A percentile compares a stretch with the other conserved stretches of the same genome.
Conservation (phyloP, 2,113 vertebrate genomes). For the Apodemus sylvaticus region DNA sequence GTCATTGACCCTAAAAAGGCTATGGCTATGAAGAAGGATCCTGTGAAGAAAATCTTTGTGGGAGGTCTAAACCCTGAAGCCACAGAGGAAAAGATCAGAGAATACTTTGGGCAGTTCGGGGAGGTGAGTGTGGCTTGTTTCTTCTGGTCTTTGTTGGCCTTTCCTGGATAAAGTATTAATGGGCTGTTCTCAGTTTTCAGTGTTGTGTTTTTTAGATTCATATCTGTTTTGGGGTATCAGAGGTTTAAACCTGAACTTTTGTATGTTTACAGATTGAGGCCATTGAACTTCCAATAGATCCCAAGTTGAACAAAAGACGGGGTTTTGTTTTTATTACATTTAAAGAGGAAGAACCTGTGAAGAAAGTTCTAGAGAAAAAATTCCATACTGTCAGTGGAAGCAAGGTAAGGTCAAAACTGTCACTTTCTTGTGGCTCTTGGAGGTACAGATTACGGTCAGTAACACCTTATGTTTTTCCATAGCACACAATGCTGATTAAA, state of each 20-base stretch:
- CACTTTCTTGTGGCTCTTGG: not conserved
- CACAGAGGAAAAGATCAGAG: conserved; percentile 96
- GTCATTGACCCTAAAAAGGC: conserved; percentile 99
- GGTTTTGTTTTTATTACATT: conserved; percentile 99
- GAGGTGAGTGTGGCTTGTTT: conserved; percentile 86
- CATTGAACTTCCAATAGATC: conserved; percentile 98
- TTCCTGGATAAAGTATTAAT: not conserved
- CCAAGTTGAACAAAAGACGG: conserved; percentile 97
- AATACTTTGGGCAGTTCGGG: conserved; percentile 97
- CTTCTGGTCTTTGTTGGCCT: not conserved
- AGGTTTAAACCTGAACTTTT: conserved; percentile 38
- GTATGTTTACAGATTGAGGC: conserved; percentile 91
- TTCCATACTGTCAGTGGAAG: conserved; percentile 97
- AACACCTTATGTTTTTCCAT: not conserved
- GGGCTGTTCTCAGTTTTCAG: accelerated
- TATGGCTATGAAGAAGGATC: conserved; percentile 99
- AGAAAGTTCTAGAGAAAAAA: conserved; percentile 97
- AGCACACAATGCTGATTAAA: not conserved
- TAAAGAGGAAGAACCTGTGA: conserved; percentile 96
- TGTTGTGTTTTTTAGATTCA: not conserved
- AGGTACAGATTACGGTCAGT: not conserved
- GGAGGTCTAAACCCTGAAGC: conserved; percentile 98
- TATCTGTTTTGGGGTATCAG: not conserved
- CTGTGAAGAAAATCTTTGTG: conserved; percentile 99
- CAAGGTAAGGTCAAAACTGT: conserved; percentile 88